phyloP scores from a whole-genome alignment of 2,888 invertebrate species.

The Boloria selene region DNA sequence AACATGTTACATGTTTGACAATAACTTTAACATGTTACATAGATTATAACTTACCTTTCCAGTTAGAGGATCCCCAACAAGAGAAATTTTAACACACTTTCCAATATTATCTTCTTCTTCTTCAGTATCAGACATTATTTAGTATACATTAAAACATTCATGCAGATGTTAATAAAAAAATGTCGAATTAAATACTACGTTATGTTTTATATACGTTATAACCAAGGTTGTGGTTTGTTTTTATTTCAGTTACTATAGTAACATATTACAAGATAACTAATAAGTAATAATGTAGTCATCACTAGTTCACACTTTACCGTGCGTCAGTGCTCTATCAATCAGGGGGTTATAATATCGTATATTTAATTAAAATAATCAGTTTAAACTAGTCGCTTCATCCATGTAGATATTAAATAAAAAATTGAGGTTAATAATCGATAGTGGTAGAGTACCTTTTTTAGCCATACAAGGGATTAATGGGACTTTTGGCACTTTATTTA shows the following conservation, averaged over 20 bases:
- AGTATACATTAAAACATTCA: not conserved
- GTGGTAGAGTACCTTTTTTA: too few species aligned
- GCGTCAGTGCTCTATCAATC: too few species aligned
- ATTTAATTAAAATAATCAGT: too few species aligned
- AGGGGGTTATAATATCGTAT: too few species aligned
- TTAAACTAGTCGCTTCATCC: too few species aligned
- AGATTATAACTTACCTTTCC: conserved; percentile 87
- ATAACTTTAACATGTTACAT: not conserved
- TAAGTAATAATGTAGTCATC: not conserved
- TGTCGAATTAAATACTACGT: not conserved
- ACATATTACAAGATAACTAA: conserved; percentile 2
- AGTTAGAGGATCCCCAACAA: conserved; percentile 90
- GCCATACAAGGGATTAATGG: too few species aligned
- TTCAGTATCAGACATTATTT: conserved; percentile 85
- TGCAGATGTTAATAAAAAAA: not conserved
- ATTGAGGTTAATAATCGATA: too few species aligned
- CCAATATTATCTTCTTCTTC: conserved; percentile 83
- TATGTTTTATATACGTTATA: not conserved
- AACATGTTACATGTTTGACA: not conserved
- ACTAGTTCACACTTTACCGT: too few species aligned
- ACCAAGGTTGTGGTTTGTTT: conserved; percentile 15
- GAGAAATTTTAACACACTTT: conserved; percentile 88
- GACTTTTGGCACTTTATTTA: too few species aligned
- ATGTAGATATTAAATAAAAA: too few species aligned
- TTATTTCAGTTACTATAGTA: conserved; percentile 25